Percentiles rank a stretch among this genome's conserved stretches.
These are phyloP conservation scores for Lypha dubia DNA, from an alignment of 2,888 invertebrate species.

Conservation along the genomic window DNA sequence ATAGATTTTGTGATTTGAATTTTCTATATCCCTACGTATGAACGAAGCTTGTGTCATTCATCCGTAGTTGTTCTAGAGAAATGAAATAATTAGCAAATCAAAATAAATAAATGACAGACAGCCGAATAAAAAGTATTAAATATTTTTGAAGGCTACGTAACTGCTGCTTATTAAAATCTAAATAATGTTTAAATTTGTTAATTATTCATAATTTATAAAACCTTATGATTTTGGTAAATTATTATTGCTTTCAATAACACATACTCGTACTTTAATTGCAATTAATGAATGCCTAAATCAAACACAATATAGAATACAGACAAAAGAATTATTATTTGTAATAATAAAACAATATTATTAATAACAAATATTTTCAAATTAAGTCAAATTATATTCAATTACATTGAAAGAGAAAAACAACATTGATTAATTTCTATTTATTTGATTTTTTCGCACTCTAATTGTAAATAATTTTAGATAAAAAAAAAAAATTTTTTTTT, in stretches of 20 bases:
- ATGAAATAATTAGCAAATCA: too few relatives aligned
- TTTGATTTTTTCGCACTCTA: not conserved
- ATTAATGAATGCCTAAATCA: slow-evolving; percentile 62
- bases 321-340: slow-evolving; percentile 15
- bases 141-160: too few relatives aligned
- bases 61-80: too few relatives aligned
- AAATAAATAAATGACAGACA: too few relatives aligned
- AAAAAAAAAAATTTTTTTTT: too few relatives aligned
- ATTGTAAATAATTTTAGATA: slow-evolving; percentile 16
- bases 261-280: slow-evolving; percentile 63
- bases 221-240: slow-evolving; percentile 10
- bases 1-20: too few relatives aligned
- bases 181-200: too few relatives aligned
- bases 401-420: slow-evolving; percentile 55
- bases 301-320: slow-evolving; percentile 39
- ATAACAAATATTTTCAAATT: slow-evolving; percentile 58
- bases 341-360: slow-evolving; percentile 33
- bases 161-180: too few relatives aligned
- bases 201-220: not conserved
- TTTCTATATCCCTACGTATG: too few relatives aligned
- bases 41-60: too few relatives aligned
- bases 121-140: too few relatives aligned
- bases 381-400: slow-evolving; percentile 47
- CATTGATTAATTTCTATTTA: slow-evolving; percentile 34
- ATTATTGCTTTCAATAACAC: slow-evolving; percentile 31